phyloP scores from a whole-genome alignment of 1,140 invertebrate genomes.

The Drosophila micromelanica region DNA sequence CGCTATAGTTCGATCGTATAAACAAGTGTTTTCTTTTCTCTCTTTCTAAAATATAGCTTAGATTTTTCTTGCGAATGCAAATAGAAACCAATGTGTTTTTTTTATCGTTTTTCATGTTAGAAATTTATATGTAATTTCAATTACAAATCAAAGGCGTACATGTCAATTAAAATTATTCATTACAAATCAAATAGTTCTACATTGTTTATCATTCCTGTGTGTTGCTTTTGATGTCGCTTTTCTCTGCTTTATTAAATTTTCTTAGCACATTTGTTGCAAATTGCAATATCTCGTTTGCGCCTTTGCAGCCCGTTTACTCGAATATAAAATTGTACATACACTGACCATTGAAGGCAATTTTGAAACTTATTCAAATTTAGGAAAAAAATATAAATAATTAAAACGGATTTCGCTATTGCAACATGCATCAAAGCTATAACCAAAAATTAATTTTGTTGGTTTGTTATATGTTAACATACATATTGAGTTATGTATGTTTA shows the following conservation, averaged over 20 bases:
- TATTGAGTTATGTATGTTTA: not conserved
- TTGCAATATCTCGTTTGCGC: constrained; percentile 40
- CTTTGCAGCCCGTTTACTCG: constrained; percentile 32
- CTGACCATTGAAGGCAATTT: constrained; percentile 14
- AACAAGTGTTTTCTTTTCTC: constrained; percentile 29
- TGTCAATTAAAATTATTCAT: constrained; percentile 75
- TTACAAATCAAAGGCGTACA: constrained; percentile 78
- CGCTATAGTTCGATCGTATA: not conserved
- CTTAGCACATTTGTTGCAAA: constrained; percentile 45
- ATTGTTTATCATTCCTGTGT: constrained; percentile 66
- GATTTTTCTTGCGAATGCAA: constrained; percentile 15
- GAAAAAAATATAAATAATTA: constrained; percentile 30
- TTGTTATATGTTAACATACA: constrained; percentile 11
- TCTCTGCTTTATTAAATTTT: constrained; percentile 27
- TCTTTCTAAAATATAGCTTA: constrained; percentile 8
- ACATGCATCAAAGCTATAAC: constrained; percentile 28
- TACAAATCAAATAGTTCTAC: constrained; percentile 81
- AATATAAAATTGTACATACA: constrained; percentile 10
- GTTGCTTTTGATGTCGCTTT: not conserved
- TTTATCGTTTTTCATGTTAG: constrained; percentile 48
- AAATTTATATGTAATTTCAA: constrained; percentile 74
- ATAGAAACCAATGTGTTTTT: constrained; percentile 21
- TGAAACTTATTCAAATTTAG: constrained; percentile 21
- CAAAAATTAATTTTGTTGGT: constrained; percentile 14
- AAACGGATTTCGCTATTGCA: constrained; percentile 23